Evolutionary conservation across 2,888 invertebrate species (phyloP).

Genomic region (Meloe dianella): DNA sequence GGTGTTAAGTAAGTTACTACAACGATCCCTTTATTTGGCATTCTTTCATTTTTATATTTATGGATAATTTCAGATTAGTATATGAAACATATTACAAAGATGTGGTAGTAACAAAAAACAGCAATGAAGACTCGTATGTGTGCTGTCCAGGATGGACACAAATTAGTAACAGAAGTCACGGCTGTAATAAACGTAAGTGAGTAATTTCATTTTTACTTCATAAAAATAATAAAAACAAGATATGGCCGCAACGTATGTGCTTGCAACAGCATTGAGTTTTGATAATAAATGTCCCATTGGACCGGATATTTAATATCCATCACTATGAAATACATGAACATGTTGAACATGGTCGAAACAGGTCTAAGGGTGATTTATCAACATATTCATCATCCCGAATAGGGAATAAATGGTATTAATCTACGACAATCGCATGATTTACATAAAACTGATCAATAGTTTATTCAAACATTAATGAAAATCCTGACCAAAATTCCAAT

Average conservation of each 20-base stretch:
- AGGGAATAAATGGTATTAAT: neutral
- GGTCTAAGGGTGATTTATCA: slow-evolving; percentile 2
- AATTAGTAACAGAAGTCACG: slow-evolving; percentile 62
- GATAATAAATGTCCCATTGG: neutral
- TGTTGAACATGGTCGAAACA: neutral
- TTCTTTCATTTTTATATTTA: neutral
- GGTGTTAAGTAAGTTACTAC: slow-evolving; percentile 56
- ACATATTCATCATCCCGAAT: neutral
- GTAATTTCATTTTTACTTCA: slow-evolving; percentile 7
- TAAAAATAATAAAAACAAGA: too few species aligned
- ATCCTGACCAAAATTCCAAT: too few species aligned
- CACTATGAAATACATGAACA: neutral
- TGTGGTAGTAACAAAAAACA: slow-evolving; percentile 57
- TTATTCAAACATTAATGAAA: too few species aligned
- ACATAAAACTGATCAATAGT: neutral
- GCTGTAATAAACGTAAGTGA: slow-evolving; percentile 69
- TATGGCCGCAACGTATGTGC: neutral
- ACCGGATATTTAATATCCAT: neutral
- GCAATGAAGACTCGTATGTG: slow-evolving; percentile 60
- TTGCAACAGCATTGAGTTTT: neutral
- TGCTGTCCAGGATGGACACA: slow-evolving; percentile 71
- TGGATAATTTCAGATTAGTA: slow-evolving; percentile 56
- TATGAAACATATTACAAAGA: slow-evolving; percentile 64
- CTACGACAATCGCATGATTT: neutral
- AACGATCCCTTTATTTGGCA: neutral